phyloP scores from a whole-genome alignment of 2,797 vertebrate species.

The Rhinophrynus dorsalis region DNA sequence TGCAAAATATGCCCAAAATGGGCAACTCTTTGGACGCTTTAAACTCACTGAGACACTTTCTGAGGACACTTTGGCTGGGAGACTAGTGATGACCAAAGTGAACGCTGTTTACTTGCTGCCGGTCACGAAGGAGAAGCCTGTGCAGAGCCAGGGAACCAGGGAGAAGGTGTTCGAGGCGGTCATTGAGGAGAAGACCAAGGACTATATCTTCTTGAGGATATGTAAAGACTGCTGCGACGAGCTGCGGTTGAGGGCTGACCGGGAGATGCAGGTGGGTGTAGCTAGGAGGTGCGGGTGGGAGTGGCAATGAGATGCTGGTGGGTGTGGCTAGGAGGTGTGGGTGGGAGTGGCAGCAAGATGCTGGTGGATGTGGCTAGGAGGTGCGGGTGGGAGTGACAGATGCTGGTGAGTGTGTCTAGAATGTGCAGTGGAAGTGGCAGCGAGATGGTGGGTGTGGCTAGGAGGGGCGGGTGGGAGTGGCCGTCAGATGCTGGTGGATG shows the following conservation, averaged over 20 bases:
- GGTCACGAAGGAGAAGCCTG: constrained; percentile 81
- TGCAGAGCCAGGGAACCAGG: constrained; percentile 87
- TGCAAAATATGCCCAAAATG: constrained; percentile 96
- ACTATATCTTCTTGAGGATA: constrained; percentile 97
- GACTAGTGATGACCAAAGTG: constrained; percentile 98
- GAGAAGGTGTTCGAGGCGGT: constrained; percentile 96
- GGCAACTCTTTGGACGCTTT: constrained; percentile 96
- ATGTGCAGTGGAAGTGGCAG: too few species aligned
- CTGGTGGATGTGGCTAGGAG: too few species aligned
- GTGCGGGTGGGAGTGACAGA: too few species aligned
- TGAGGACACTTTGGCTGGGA: constrained; percentile 95
- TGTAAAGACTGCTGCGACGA: constrained; percentile 96
- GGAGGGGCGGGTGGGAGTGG: too few species aligned
- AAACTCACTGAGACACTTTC: constrained; percentile 97
- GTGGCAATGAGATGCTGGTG: too few species aligned
- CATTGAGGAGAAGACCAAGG: constrained; percentile 98
- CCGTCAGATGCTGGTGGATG: too few species aligned
- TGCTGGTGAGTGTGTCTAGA: too few species aligned
- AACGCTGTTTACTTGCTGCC: constrained; percentile 94
- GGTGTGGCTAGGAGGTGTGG: too few species aligned
- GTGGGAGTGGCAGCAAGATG: too few species aligned
- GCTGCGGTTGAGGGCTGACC: constrained; percentile 85
- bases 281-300: too few species aligned
- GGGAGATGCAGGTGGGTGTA: constrained; percentile 88
- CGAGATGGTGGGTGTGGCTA: too few species aligned